Conservation (phyloP, 2,797 vertebrate genomes). For the Meriones psammophilus region DNA sequence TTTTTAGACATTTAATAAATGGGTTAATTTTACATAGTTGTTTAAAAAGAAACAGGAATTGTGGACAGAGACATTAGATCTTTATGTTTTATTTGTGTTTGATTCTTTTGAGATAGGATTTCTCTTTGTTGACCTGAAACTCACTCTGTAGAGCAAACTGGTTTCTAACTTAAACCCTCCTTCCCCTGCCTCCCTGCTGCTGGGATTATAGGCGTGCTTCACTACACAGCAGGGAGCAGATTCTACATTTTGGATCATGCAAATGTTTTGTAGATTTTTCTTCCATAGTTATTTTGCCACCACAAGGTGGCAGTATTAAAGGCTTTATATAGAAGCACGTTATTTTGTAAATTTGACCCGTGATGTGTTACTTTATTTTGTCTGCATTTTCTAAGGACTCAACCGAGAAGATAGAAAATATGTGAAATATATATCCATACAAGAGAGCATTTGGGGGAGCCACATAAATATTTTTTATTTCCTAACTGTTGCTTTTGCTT, state of each 20-base stretch:
- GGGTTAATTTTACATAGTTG: not conserved
- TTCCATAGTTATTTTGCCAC: conserved; percentile 40
- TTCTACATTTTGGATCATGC: not conserved
- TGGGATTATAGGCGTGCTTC: not conserved
- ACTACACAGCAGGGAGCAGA: not conserved
- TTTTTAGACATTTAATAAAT: not conserved
- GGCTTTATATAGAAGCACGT: not conserved
- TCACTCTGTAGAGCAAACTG: not conserved
- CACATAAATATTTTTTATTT: conserved; percentile 26
- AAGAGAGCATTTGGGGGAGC: not conserved
- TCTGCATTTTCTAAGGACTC: conserved; percentile 36
- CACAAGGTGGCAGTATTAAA: conserved; percentile 77
- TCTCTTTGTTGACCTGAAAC: not conserved
- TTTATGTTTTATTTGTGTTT: not conserved
- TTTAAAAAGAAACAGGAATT: conserved; percentile 29
- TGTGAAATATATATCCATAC: conserved; percentile 28
- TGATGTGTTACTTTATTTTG: conserved; percentile 17
- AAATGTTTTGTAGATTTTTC: not conserved
- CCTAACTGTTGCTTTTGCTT: conserved; percentile 54
- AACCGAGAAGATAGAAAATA: not conserved
- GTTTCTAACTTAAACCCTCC: not conserved
- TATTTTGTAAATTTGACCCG: conserved; percentile 16
- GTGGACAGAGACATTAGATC: not conserved
- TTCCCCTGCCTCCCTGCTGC: not conserved
- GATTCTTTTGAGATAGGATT: not conserved